phyloP scores from a whole-genome alignment of 2,888 invertebrate genomes.

The Caenorhabditis sp. region DNA sequence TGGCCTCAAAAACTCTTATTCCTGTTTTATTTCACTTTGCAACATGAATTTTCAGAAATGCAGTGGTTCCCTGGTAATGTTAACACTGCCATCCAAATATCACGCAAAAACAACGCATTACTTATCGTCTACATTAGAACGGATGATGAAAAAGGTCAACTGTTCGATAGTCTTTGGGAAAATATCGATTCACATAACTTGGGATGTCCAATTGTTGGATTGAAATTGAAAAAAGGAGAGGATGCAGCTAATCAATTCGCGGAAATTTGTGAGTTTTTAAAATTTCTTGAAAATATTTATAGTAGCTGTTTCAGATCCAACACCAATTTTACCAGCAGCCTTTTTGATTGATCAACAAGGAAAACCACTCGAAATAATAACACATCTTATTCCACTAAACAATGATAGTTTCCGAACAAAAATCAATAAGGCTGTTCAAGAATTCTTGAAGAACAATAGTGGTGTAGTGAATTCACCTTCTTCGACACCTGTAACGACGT shows the following conservation, averaged over 20 bases:
- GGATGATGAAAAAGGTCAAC: conserved; percentile 27
- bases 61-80: conserved; percentile 52
- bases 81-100: conserved; percentile 41
- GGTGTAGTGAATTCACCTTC: no score
- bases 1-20: no score
- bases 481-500: background rate
- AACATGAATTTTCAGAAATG: no score
- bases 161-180: conserved; percentile 32
- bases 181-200: conserved; percentile 26
- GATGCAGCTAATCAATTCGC: conserved; percentile 37
- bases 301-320: conserved; percentile 49
- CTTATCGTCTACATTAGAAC: conserved; percentile 45
- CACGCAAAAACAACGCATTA: conserved; percentile 42
- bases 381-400: conserved; percentile 17
- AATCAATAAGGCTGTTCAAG: conserved; percentile 17
- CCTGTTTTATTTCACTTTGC: no score
- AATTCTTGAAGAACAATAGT: conserved; percentile 8
- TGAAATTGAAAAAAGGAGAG: conserved; percentile 34
- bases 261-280: conserved; percentile 39
- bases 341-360: conserved; percentile 47
- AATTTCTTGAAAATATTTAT: background rate
- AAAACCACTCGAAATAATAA: conserved; percentile 43
- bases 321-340: conserved; percentile 42
- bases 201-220: conserved; percentile 33
- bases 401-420: conserved; percentile 29